phyloP scores from a whole-genome alignment of 2,797 vertebrate species.

The Peromyscus nudipes region DNA sequence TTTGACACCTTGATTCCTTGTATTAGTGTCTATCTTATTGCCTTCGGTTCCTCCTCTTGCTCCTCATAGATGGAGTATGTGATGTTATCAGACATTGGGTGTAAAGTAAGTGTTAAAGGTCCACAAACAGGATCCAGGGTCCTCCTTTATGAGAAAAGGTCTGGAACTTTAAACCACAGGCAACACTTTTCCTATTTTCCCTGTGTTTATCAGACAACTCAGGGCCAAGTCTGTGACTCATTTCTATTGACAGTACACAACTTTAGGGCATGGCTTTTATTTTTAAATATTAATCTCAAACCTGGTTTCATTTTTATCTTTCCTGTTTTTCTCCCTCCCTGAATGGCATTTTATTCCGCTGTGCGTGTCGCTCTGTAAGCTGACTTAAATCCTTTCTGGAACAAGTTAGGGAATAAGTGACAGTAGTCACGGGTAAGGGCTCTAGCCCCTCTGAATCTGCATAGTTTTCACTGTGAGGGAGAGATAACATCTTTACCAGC shows the following conservation, averaged over 20 bases:
- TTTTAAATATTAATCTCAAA: slow-evolving; percentile 21
- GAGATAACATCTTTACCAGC: background rate
- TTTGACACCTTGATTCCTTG: background rate
- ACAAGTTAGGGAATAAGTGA: slow-evolving; percentile 28
- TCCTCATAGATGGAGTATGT: background rate
- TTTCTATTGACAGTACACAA: background rate
- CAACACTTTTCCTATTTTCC: background rate
- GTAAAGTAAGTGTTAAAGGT: background rate
- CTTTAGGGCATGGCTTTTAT: background rate
- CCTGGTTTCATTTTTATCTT: slow-evolving; percentile 52
- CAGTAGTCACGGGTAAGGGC: background rate
- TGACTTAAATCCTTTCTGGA: slow-evolving; percentile 40
- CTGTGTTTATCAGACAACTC: background rate
- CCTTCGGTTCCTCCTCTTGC: background rate
- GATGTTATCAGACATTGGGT: background rate
- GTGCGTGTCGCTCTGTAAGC: background rate
- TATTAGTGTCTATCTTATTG: background rate
- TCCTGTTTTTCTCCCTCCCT: slow-evolving; percentile 4
- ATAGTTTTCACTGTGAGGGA: background rate
- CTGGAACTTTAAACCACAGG: background rate
- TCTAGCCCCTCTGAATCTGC: background rate
- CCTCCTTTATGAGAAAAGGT: background rate
- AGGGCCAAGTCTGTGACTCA: background rate
- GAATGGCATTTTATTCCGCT: slow-evolving; percentile 23
- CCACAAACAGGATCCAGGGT: background rate